Percentiles rank a stretch among this genome's conserved stretches.
Conservation (phyloP, 1,140 invertebrate species). For the Oreohelix idahoensis region DNA sequence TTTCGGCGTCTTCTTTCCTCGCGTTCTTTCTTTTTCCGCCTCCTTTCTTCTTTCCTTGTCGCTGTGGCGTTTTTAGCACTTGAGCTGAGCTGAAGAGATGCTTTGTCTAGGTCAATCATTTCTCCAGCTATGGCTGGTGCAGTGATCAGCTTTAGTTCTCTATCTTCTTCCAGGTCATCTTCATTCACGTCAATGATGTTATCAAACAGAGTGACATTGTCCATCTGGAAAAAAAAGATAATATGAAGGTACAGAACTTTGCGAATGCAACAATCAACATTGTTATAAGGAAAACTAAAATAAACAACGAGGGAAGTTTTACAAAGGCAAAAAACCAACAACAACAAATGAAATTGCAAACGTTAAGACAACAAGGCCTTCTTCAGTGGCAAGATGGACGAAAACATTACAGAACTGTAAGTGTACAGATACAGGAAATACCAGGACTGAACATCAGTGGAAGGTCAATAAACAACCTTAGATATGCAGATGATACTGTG, state of each 20-base stretch:
- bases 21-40: background rate
- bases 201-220: background rate
- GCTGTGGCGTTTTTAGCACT: background rate
- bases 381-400: too few relatives aligned
- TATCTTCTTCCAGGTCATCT: background rate
- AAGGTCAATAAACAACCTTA: too few relatives aligned
- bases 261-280: too few relatives aligned
- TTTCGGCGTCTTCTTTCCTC: background rate
- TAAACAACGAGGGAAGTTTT: too few relatives aligned
- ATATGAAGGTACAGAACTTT: background rate
- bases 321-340: too few relatives aligned
- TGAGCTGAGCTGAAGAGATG: background rate
- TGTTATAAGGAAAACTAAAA: too few relatives aligned
- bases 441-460: too few relatives aligned
- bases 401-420: too few relatives aligned
- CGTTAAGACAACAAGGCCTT: too few relatives aligned
- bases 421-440: too few relatives aligned
- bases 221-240: background rate
- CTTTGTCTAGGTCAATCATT: background rate
- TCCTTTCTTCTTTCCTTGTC: background rate
- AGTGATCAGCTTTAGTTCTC: background rate
- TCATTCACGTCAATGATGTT: background rate
- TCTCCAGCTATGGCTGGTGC: background rate
- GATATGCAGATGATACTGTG: too few relatives aligned
- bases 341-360: too few relatives aligned